Base-by-base conservation (phyloP, 1,140 invertebrate genomes). In the Kradibia gibbosae region DNA sequence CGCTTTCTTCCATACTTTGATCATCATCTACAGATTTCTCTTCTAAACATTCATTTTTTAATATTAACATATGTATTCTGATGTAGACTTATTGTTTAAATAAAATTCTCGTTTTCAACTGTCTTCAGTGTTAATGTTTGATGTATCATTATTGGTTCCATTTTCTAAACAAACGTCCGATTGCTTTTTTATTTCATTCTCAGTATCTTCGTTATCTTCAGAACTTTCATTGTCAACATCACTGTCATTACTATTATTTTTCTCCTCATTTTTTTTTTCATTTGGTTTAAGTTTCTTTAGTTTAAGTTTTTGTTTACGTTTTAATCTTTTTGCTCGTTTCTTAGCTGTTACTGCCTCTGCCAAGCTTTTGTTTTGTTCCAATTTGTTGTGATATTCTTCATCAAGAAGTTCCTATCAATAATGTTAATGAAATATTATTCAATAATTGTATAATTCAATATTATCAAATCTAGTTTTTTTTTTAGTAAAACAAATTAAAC, bases 261-360 rank as follows among this genome's bases (percentile, higher is more conserved):
- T 73, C 67, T 84, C 70, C 70, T 60, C 88, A 78, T 84, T 74
- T 82, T 82, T 83, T 72, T 72, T 83, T 85, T 89, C 81, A 84
- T 81, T 80, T 86, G 92, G 93, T 48, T 89, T 82, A 84, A 91
- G 92, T 89, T 94, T 93, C 86, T 92, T 93, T 82, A 91, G 83
- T 87, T 93, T 93, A 57, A 87, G 82, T 86, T 93, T 93, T 83
- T 93, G 90, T 86, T 97, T 97, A 84, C 94, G 96, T 85, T 95
- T 97, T 76, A 95, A 87, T 84, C 97, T 92, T 89, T 97, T 98
- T 1, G 94, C 94, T 85, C 97, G 91, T 90, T 96, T 97, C 83
- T 97, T 98, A 0, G 96, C 95, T 1, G 96, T 97, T 87, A 92
- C 93, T 87, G 96, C 94, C 86, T 98, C 97, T 36, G 96, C 94